Evolutionary conservation across 2,113 vertebrate genomes (phyloP).

Genomic region (Dasyurus viverrinus): DNA sequence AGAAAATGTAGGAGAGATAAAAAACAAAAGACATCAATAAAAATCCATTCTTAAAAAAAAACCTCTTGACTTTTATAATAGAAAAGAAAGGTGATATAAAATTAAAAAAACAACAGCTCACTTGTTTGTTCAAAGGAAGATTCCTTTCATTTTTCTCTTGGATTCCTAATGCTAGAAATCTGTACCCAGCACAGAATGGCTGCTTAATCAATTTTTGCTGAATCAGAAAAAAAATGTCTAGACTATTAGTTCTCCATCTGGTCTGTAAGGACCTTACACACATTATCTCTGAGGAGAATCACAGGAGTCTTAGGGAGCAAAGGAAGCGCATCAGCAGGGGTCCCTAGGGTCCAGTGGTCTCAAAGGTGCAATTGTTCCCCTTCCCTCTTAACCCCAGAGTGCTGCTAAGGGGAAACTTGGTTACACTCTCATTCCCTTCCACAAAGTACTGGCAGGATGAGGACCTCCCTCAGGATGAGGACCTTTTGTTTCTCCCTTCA

Average conservation of each 20-base stretch:
- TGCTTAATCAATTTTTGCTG: background rate
- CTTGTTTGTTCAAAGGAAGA: background rate
- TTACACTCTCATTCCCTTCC: background rate
- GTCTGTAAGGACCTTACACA: background rate
- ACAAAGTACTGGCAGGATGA: background rate
- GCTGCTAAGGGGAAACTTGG: background rate
- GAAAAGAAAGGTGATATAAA: background rate
- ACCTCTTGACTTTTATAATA: too few species aligned
- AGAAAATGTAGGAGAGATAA: too few species aligned
- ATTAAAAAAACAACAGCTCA: background rate
- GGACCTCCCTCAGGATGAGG: background rate
- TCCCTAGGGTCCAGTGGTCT: background rate
- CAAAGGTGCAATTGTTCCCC: background rate
- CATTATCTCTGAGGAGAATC: background rate
- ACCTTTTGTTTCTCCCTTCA: slow-evolving; percentile 65
- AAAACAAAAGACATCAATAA: background rate
- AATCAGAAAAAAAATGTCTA: background rate
- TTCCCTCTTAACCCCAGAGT: background rate
- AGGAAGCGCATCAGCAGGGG: background rate
- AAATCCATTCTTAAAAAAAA: background rate
- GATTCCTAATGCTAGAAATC: background rate
- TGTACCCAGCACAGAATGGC: background rate
- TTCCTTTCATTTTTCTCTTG: background rate
- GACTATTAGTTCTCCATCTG: background rate
- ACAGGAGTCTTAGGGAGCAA: background rate